Conservation (phyloP, 92 coral and sea anemone species). For the Meandrina meandrites region DNA sequence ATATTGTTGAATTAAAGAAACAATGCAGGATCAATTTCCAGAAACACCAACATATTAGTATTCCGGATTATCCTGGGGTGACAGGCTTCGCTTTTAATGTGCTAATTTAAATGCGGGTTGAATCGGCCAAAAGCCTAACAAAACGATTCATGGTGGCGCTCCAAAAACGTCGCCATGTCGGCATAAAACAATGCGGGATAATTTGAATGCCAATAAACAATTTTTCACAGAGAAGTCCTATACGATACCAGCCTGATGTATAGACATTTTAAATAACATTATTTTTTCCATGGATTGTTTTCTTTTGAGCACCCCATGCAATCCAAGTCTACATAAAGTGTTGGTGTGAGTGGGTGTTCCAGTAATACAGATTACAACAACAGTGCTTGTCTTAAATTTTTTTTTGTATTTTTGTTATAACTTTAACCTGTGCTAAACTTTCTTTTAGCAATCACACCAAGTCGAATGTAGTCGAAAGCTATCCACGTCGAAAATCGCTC, state of each 20-base stretch:
- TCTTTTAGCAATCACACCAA: not conserved
- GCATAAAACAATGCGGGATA: not conserved
- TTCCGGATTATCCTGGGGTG: slow-evolving; percentile 7
- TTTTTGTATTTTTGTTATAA: not conserved
- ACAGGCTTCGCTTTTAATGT: not conserved
- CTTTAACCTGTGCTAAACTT: not conserved
- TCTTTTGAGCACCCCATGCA: not conserved
- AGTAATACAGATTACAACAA: not conserved
- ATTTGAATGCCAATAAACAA: not conserved
- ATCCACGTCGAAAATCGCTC: not conserved
- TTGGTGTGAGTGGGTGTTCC: not conserved
- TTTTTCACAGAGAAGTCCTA: not conserved
- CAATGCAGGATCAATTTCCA: not conserved
- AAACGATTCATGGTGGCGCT: too few species aligned
- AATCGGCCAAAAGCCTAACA: not conserved
- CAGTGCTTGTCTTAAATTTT: not conserved
- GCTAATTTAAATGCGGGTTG: not conserved
- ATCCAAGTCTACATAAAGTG: not conserved
- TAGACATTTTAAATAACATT: not conserved
- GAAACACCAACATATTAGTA: not conserved
- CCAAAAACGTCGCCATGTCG: not conserved
- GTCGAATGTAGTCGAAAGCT: not conserved
- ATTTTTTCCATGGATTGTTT: not conserved
- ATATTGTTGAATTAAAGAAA: not conserved
- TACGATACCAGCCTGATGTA: not conserved